Evolutionary conservation across 2,888 invertebrate species (phyloP).

Genomic region (Tenthredo scrophulariae): DNA sequence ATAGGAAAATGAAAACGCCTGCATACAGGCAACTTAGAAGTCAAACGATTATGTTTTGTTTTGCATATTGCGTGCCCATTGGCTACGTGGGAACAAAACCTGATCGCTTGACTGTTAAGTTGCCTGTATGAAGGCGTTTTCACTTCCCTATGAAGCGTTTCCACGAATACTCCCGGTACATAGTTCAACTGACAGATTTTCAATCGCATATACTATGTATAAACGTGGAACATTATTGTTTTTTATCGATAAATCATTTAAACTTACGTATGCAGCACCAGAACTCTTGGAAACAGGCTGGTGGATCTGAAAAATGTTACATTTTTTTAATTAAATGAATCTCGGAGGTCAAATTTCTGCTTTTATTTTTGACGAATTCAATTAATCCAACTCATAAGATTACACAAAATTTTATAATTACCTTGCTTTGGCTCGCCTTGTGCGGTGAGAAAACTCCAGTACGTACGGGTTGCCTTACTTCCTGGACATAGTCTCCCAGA

Average conservation of each 20-base stretch:
- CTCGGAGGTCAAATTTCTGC: neutral
- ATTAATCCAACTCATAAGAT: neutral
- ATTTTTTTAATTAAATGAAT: neutral
- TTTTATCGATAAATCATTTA: neutral
- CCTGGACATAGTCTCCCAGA: slow-evolving; percentile 83
- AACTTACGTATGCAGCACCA: slow-evolving; percentile 69
- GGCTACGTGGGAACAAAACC: no score
- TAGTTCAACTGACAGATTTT: neutral
- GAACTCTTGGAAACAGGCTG: slow-evolving; percentile 69
- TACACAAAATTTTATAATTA: slow-evolving; percentile 56
- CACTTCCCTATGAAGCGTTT: no score
- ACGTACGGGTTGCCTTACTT: slow-evolving; percentile 86
- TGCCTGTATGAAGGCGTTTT: no score
- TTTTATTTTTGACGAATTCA: neutral
- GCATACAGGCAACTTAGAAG: no score
- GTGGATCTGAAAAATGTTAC: slow-evolving; percentile 60
- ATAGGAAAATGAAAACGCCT: no score
- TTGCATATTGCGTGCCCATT: no score
- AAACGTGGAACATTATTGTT: neutral
- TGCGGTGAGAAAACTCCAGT: slow-evolving; percentile 89
- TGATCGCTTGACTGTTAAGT: no score
- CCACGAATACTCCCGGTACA: no score
- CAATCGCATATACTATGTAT: no score
- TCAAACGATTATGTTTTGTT: no score
- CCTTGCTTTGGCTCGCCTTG: slow-evolving; percentile 76